Evolutionary conservation across 2,888 invertebrate species (phyloP), one percentile per base, ranked within the genome.

Genomic region (Thelaira solivaga): DNA sequence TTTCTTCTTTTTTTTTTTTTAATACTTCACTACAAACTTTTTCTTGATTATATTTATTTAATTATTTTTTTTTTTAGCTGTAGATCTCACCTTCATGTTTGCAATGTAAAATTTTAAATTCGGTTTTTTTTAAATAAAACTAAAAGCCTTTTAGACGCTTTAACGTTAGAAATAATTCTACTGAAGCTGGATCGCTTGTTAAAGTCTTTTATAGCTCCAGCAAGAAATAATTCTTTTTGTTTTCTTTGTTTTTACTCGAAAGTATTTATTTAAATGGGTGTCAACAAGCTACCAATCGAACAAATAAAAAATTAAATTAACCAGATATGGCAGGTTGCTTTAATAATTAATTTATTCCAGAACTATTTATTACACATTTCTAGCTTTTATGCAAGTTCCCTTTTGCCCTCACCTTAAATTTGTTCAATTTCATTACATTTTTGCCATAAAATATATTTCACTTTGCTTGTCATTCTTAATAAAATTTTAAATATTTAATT

Each of bases 81-180:
- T 13, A 49, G 31, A 62, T 53, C 81, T 83, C 83, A 88, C 88
- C 88, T 88, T 88, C 88, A 88, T 88, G 85, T 87, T 78, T 88
- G 84, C 81, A 81, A 65, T 24, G 55, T 64, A 29, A 62, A 20
- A 26, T 55, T 1, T 20, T 31, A 61, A 41, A 13, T 49, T 81
- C 47, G 68, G 49, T 39, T 5, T 22, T 16, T 22, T 72, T 53
- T 62, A n/a, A 0, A 22, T 45, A 10, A 79, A 84, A 82, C 65
- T 57, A 13, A 71, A 67, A 83, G 74, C 68, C 83, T 84, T 82
- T 83, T 83, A 74, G 34, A 82, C 83, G 71, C 72, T 78, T 81
- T 82, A 82, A 87, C 84, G 85, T 81, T 85, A 84, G 82, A 84
- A 86, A 83, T 83, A 84, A 83, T 83, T 86, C 88, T 88, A 86